Percentiles rank a stretch among this genome's conserved stretches.
phyloP scores from a whole-genome alignment of 1,140 invertebrate species.

The Hylyphantes graminicola region DNA sequence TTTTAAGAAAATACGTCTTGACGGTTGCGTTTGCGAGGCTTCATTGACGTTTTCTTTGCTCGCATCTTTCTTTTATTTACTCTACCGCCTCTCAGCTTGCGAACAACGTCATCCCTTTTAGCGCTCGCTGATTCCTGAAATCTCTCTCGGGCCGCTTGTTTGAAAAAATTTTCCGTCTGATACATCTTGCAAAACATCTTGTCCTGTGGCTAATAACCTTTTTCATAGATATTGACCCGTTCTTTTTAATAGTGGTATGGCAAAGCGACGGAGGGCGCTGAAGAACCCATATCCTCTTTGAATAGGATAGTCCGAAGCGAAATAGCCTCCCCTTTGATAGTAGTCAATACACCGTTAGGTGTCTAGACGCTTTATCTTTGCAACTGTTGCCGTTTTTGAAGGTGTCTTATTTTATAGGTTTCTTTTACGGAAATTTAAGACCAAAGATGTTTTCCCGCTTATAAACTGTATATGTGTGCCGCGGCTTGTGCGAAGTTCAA shows the following conservation, averaged over 20 bases:
- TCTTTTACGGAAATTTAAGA: not conserved
- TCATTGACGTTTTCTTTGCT: too few relatives aligned
- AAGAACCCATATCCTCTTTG: constrained; percentile 5
- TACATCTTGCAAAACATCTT: not conserved
- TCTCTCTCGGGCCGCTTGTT: not conserved
- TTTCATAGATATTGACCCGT: not conserved
- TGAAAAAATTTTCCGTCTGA: not conserved
- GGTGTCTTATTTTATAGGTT: not conserved
- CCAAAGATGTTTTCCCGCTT: not conserved
- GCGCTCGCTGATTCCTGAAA: not conserved
- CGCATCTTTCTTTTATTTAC: too few relatives aligned
- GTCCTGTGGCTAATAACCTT: not conserved
- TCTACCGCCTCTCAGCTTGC: not conserved
- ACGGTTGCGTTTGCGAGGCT: not conserved
- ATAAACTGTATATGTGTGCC: not conserved
- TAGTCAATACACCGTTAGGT: not conserved
- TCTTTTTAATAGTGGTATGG: not conserved
- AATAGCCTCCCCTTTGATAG: not conserved
- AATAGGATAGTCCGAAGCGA: not conserved
- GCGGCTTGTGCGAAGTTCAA: not conserved
- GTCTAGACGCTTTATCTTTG: not conserved
- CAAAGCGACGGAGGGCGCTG: not conserved
- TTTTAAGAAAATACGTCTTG: not conserved
- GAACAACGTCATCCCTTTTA: not conserved
- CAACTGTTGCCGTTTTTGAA: not conserved